phyloP scores from a whole-genome alignment of 2,113 vertebrate species.

The Hassar affinis region DNA sequence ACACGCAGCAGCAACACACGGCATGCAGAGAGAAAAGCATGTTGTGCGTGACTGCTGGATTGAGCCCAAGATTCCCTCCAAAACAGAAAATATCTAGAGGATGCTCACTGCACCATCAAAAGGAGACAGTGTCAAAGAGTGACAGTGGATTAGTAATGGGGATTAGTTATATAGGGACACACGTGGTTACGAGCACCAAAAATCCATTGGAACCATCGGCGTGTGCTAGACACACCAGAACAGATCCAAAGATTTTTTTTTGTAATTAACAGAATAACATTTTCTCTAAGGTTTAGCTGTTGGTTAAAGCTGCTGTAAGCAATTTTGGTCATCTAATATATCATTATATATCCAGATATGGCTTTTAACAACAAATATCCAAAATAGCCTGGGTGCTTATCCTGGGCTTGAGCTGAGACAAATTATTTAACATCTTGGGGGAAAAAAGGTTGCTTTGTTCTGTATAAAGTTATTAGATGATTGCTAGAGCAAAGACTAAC shows the following conservation, averaged over 20 bases:
- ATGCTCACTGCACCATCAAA: too few species aligned
- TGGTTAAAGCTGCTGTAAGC: slow-evolving; percentile 22
- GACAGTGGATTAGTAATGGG: slow-evolving; percentile 8
- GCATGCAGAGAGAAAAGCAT: background rate
- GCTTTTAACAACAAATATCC: background rate
- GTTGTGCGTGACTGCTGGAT: background rate
- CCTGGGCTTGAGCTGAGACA: background rate
- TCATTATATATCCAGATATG: background rate
- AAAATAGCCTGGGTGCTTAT: background rate
- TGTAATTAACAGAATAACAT: background rate
- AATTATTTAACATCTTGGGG: background rate
- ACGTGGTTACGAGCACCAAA: background rate
- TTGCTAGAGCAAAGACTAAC: background rate
- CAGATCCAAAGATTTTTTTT: background rate
- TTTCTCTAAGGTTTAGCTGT: background rate
- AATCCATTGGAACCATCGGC: slow-evolving; percentile 14
- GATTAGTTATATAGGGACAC: slow-evolving; percentile 5
- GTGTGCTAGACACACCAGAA: background rate
- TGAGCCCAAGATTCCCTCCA: background rate
- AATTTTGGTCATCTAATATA: background rate
- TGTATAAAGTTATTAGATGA: background rate
- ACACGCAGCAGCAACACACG: slow-evolving; percentile 1
- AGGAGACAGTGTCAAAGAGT: background rate
- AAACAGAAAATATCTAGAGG: background rate
- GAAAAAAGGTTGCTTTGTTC: background rate